phyloP scores from a whole-genome alignment of 2,888 invertebrate species.

The Pemphredon lugubris region DNA sequence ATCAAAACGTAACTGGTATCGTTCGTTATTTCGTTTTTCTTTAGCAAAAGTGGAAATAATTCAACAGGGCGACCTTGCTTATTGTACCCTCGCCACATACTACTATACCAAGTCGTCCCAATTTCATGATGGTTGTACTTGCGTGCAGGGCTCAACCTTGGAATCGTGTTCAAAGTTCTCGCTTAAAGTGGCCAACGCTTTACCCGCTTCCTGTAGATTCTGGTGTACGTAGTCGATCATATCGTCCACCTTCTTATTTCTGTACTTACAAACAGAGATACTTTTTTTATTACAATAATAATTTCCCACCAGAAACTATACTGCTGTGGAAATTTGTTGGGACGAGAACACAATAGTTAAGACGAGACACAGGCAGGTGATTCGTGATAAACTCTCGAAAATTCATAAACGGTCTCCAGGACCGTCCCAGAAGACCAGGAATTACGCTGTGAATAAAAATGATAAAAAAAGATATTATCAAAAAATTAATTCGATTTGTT shows the following conservation, averaged over 20 bases:
- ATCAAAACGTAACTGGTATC: constrained; percentile 6
- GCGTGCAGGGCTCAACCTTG: constrained; percentile 72
- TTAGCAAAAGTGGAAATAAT: neutral
- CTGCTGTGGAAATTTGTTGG: too few relatives aligned
- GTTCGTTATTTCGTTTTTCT: constrained; percentile 1
- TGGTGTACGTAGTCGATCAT: constrained; percentile 73
- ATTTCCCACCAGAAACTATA: too few relatives aligned
- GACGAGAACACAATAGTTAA: too few relatives aligned
- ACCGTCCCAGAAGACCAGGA: too few relatives aligned
- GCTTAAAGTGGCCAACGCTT: constrained; percentile 70
- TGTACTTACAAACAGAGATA: constrained; percentile 34
- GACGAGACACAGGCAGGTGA: too few relatives aligned
- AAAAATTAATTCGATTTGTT: too few relatives aligned
- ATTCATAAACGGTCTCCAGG: too few relatives aligned
- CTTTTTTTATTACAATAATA: neutral
- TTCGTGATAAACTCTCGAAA: too few relatives aligned
- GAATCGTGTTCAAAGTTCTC: constrained; percentile 76
- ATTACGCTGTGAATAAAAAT: too few relatives aligned
- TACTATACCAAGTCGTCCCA: constrained; percentile 38
- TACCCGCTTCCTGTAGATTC: constrained; percentile 75
- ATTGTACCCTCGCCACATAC: constrained; percentile 39
- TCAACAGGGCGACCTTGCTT: constrained; percentile 15
- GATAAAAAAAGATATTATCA: too few relatives aligned
- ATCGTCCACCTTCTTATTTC: constrained; percentile 74
- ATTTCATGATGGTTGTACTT: constrained; percentile 56